Conservation (phyloP, 30 jellyfish, hydroid and myxozoan genomes). For the Aurelia aurita region DNA sequence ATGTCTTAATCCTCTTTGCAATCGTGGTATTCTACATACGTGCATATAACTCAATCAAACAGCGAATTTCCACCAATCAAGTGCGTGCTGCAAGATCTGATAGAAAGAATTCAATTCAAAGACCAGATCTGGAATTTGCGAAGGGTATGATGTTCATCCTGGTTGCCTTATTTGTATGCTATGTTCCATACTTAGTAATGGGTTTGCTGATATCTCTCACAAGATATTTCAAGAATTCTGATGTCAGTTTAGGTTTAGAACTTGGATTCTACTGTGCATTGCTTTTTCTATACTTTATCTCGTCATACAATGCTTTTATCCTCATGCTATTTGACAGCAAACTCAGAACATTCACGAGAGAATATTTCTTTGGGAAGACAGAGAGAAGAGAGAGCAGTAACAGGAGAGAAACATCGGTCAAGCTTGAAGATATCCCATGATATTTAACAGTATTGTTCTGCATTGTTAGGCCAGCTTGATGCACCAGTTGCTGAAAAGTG, state of each 20-base stretch:
- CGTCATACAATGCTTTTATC: slow-evolving; percentile 24
- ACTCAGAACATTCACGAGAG: background rate
- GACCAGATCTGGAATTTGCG: slow-evolving; percentile 36
- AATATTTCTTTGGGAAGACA: no score
- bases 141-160: slow-evolving; percentile 35
- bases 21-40: slow-evolving; percentile 31
- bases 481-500: no score
- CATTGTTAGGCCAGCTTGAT: no score
- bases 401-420: no score
- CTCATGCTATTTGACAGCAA: slow-evolving; percentile 26
- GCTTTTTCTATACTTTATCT: slow-evolving; percentile 16
- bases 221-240: background rate
- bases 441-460: no score
- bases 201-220: slow-evolving; percentile 12
- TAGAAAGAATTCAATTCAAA: slow-evolving; percentile 3
- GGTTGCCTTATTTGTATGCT: slow-evolving; percentile 31
- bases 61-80: background rate
- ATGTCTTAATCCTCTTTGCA: background rate
- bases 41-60: slow-evolving; percentile 20
- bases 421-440: no score
- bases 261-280: slow-evolving; percentile 1
- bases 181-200: slow-evolving; percentile 16
- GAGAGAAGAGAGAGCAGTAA: no score
- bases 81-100: background rate
- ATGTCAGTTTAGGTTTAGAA: background rate